Conservation (phyloP, 2,797 vertebrate species). For the Bufotes viridis region DNA sequence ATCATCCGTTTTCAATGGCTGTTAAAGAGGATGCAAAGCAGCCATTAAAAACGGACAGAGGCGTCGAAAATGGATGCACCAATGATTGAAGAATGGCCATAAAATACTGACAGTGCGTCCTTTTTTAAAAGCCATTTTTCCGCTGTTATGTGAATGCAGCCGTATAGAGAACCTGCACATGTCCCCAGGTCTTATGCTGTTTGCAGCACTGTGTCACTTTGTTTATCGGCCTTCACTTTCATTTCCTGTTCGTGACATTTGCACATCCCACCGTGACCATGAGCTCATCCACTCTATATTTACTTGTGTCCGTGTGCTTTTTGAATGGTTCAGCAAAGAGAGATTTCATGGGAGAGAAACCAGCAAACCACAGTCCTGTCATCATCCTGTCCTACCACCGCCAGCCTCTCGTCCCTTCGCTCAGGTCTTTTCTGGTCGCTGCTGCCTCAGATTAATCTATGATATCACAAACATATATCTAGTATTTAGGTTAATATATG, state of each 20-base stretch:
- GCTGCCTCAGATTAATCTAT: not conserved
- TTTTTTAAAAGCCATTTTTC: too few relatives aligned
- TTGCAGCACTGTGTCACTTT: not conserved
- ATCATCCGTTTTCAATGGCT: too few relatives aligned
- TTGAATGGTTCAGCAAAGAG: conserved; percentile 36
- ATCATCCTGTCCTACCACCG: not conserved
- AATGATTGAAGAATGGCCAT: too few relatives aligned
- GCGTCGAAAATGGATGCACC: too few relatives aligned
- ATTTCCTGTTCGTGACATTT: conserved; percentile 35
- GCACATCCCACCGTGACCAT: conserved; percentile 19
- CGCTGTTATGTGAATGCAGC: too few relatives aligned
- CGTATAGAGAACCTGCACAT: not conserved
- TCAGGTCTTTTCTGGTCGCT: not conserved
- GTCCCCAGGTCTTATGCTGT: not conserved
- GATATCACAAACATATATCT: not conserved
- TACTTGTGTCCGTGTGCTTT: not conserved
- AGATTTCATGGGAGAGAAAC: conserved; percentile 36
- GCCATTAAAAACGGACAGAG: too few relatives aligned
- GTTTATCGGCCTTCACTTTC: conserved; percentile 4
- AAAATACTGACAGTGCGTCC: too few relatives aligned
- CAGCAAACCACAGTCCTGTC: not conserved
- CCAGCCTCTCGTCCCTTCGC: too few relatives aligned
- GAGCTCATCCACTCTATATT: conserved; percentile 21
- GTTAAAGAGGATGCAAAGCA: too few relatives aligned
- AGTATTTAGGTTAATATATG: too few relatives aligned